A percentile compares a stretch with the other conserved stretches of the same genome.
Conservation (phyloP, 2,797 vertebrate species). For the Choloepus didactylus region DNA sequence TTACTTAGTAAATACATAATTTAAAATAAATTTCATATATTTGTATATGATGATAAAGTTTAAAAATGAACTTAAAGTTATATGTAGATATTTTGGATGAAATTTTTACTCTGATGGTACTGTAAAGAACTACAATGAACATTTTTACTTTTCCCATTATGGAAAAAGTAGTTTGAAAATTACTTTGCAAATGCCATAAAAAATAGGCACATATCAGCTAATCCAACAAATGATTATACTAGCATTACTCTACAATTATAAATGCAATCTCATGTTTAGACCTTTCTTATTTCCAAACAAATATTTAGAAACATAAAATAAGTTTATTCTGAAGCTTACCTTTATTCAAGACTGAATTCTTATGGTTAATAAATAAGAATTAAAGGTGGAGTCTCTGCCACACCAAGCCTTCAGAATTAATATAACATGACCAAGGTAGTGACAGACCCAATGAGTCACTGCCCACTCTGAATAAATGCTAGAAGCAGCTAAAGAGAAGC, state of each 20-base stretch:
- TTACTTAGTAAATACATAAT: background rate
- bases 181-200: conserved; percentile 7
- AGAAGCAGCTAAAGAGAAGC: conserved; percentile 61
- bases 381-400: background rate
- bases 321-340: conserved; percentile 34
- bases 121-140: background rate
- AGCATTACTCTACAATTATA: conserved; percentile 29
- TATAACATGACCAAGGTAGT: conserved; percentile 37
- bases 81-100: background rate
- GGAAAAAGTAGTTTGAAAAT: background rate
- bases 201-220: background rate
- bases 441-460: conserved; percentile 70
- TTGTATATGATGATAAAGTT: background rate
- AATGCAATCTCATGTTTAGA: background rate
- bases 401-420: conserved; percentile 64
- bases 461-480: conserved; percentile 67
- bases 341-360: background rate
- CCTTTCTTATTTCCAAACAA: background rate
- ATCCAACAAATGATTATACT: background rate
- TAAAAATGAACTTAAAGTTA: background rate
- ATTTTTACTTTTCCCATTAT: conserved; percentile 10
- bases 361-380: background rate
- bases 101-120: background rate
- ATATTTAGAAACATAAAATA: conserved; percentile 40
- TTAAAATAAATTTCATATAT: background rate